A percentile compares a stretch with the other conserved stretches of the same genome.
phyloP scores from a whole-genome alignment of 2,797 vertebrate species.

The Novumbra hubbsi region DNA sequence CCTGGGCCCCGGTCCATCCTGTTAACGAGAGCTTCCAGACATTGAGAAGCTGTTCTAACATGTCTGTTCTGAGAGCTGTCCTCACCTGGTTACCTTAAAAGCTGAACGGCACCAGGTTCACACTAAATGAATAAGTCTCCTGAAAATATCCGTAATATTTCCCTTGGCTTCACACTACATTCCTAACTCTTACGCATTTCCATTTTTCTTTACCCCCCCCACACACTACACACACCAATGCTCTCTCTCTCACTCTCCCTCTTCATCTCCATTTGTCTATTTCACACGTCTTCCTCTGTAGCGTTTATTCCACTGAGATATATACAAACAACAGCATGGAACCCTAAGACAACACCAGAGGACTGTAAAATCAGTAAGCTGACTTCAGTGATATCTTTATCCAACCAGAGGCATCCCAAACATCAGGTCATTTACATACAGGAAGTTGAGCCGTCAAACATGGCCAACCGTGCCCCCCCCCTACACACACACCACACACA shows the following conservation, averaged over 20 bases:
- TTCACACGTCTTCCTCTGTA: slow-evolving; percentile 3
- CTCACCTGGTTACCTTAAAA: slow-evolving; percentile 47
- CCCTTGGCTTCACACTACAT: slow-evolving; percentile 32
- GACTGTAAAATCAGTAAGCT: slow-evolving; percentile 17
- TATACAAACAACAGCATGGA: background rate
- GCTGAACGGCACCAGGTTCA: slow-evolving; percentile 50
- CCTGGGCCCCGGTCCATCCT: slow-evolving; percentile 61
- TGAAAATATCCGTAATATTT: slow-evolving; percentile 51
- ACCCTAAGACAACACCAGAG: slow-evolving; percentile 21
- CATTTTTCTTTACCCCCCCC: background rate
- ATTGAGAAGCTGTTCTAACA: slow-evolving; percentile 31
- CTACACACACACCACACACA: too few relatives aligned
- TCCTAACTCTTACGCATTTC: slow-evolving; percentile 6
- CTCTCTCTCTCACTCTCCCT: background rate
- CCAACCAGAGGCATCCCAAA: slow-evolving; percentile 30
- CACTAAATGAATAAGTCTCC: slow-evolving; percentile 57
- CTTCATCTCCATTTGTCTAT: slow-evolving; percentile 14
- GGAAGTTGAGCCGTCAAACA: slow-evolving; percentile 27
- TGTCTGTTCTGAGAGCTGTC: slow-evolving; percentile 33
- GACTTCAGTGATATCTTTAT: slow-evolving; percentile 27
- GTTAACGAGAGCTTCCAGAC: slow-evolving; percentile 61
- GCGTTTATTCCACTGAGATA: background rate
- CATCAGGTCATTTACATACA: slow-evolving; percentile 28
- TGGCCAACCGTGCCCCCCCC: slow-evolving; percentile 28
- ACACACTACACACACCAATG: too few relatives aligned